Evolutionary conservation across 2,888 invertebrate species (phyloP), one percentile per base, ranked within the genome.

Genomic region (Eristalis pertinax): DNA sequence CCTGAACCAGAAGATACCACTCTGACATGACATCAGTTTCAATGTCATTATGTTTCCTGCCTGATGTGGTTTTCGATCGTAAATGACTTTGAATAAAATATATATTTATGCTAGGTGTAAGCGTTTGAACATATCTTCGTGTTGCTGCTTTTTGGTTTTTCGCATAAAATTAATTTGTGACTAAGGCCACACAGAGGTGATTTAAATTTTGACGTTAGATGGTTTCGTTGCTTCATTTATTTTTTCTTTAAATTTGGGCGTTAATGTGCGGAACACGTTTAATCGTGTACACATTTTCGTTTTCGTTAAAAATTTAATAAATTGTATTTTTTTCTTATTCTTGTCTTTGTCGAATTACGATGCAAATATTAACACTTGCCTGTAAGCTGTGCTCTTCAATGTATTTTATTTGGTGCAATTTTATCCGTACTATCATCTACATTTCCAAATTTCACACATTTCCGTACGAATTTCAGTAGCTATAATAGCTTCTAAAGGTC

Each of bases 181-280:
- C 70, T 13, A 4, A 38, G 70, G 56, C 38, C 70, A 26, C 24
- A 4, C 24, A 60, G 26, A 38, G 38, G 24, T 70, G 38, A 60
- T 60, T 58, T 60, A 29, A 60, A 24, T 26, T 35, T 38, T 13
- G 11, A n/a, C 29, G 19, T 41, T 60, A 58, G 32, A 60, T 15
- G 41, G 15, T 26, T 60, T 24, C 32, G 32, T 32, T 0, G 26
- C 32, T 35, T 22, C 7, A 41, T 70, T 24, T 13, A 1, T 58
- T 15, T 50, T 15, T 68, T 67, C 22, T 38, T 22, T 22, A 22
- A 26, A 58, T 35, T 58, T 19, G 56, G 38, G n/a, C 35, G 35
- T 70, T 70, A 60, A 58, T 58, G 38, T 58, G 60, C 35, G n/a
- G 60, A 70, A 70, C 70, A 70, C 60, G 70, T 70, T 70, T 38